Conservation (phyloP, 2,797 vertebrate species). For the Rachycentron canadum region DNA sequence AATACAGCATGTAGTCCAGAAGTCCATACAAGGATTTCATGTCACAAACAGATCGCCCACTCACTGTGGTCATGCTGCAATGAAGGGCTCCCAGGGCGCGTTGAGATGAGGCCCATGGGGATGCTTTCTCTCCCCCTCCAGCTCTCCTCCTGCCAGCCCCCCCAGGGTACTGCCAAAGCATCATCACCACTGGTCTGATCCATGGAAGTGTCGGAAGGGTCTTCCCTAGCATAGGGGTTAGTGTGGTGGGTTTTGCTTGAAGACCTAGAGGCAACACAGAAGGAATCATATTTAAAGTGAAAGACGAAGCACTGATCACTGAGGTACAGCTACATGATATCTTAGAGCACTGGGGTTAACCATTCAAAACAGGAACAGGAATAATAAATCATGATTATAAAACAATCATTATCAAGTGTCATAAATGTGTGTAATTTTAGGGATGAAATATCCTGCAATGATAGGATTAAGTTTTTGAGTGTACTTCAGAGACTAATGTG, state of each 20-base stretch:
- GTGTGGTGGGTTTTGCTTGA: slow-evolving; percentile 66
- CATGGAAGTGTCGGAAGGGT: not conserved
- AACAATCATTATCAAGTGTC: not conserved
- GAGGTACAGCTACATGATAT: not conserved
- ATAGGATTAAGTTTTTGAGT: not conserved
- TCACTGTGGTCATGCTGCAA: slow-evolving; percentile 69
- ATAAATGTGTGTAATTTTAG: not conserved
- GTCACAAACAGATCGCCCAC: slow-evolving; percentile 10
- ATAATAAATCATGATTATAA: not conserved
- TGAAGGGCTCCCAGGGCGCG: slow-evolving; percentile 34
- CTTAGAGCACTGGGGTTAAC: not conserved
- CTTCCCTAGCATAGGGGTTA: slow-evolving; percentile 76
- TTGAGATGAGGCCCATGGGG: slow-evolving; percentile 68
- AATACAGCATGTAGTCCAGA: too few relatives aligned
- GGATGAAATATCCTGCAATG: not conserved
- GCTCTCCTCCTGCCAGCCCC: slow-evolving; percentile 64
- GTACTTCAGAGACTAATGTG: not conserved
- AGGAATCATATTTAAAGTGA: not conserved
- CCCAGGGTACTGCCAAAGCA: slow-evolving; percentile 38
- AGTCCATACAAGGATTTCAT: too few relatives aligned
- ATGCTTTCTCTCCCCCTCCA: slow-evolving; percentile 68
- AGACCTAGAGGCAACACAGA: slow-evolving; percentile 39
- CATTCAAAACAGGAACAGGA: not conserved
- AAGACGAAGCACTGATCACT: not conserved
- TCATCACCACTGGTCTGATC: slow-evolving; percentile 19